Conservation (phyloP, 64 coral and sea anemone species). For the Trachythela sp. region DNA sequence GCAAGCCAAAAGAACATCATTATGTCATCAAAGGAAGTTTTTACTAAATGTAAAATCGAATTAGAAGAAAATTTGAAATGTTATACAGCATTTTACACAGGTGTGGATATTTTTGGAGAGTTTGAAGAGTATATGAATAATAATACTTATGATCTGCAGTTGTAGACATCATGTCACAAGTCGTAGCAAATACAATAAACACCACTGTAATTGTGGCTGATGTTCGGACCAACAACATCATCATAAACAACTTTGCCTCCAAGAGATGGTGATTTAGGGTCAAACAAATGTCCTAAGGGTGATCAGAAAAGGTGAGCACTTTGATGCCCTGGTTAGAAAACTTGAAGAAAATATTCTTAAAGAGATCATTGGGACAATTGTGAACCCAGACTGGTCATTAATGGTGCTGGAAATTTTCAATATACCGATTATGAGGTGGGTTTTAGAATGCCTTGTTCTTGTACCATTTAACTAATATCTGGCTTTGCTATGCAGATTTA, state of each 20-base stretch:
- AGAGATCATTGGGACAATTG: no score
- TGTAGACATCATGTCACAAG: constrained; percentile 17
- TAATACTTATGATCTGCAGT: constrained; percentile 10
- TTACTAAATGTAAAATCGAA: not conserved
- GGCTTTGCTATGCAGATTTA: no score
- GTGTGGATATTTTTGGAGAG: not conserved
- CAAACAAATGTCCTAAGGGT: not conserved
- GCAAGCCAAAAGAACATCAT: not conserved
- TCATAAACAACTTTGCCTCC: not conserved
- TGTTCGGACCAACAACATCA: not conserved
- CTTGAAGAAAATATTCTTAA: no score
- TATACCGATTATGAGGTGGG: no score
- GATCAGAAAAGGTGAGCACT: constrained; percentile 21
- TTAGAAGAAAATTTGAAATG: not conserved
- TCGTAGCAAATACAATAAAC: constrained; percentile 3
- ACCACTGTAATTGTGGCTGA: constrained; percentile 7
- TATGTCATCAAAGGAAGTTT: not conserved
- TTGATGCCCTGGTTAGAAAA: constrained; percentile 12
- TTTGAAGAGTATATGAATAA: constrained; percentile 18
- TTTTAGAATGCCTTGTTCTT: no score
- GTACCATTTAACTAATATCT: no score
- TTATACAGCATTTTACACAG: constrained; percentile 6
- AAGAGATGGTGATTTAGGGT: no score
- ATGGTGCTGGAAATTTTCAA: no score
- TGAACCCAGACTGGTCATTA: no score